These are phyloP conservation scores for Blastobasis adustella DNA, from an alignment of 2,888 invertebrate genomes.

Conservation along the genomic window DNA sequence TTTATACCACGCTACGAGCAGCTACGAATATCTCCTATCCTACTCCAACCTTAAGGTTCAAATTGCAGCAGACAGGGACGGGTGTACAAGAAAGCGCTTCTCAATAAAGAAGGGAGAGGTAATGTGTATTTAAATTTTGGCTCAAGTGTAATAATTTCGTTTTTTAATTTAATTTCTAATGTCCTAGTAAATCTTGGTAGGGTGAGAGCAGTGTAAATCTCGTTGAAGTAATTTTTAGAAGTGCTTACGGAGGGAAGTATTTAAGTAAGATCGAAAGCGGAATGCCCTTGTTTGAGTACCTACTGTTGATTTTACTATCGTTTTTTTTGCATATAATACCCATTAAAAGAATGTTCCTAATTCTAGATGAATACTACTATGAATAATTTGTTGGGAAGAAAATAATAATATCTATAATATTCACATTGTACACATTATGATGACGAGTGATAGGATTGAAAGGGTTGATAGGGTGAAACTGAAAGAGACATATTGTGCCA, in stretches of 20 bases:
- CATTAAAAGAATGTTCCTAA: no score
- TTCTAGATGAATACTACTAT: no score
- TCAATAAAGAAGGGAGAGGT: conserved; percentile 69
- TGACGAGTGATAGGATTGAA: no score
- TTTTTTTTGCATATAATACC: no score
- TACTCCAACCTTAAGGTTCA: conserved; percentile 25
- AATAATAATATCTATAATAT: no score
- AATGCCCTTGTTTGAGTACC: no score
- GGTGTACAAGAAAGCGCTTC: conserved; percentile 54
- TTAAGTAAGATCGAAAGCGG: no score
- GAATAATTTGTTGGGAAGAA: no score
- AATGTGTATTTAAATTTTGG: conserved; percentile 74
- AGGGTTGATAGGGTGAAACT: no score
- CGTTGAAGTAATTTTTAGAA: conserved; percentile 33
- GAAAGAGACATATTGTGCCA: no score
- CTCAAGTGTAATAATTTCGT: conserved; percentile 71
- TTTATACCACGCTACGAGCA: conserved; percentile 69
- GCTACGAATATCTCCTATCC: conserved; percentile 39
- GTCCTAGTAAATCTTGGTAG: conserved; percentile 47
- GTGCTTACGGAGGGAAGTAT: conserved; percentile 5
- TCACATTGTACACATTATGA: no score
- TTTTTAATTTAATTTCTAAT: conserved; percentile 75
- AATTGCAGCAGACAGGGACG: conserved; percentile 33
- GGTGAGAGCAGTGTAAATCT: conserved; percentile 44
- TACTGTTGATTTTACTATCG: no score